These are phyloP conservation scores for Cairina moschata DNA, from an alignment of 2,113 vertebrate species.

Conservation along the genomic window DNA sequence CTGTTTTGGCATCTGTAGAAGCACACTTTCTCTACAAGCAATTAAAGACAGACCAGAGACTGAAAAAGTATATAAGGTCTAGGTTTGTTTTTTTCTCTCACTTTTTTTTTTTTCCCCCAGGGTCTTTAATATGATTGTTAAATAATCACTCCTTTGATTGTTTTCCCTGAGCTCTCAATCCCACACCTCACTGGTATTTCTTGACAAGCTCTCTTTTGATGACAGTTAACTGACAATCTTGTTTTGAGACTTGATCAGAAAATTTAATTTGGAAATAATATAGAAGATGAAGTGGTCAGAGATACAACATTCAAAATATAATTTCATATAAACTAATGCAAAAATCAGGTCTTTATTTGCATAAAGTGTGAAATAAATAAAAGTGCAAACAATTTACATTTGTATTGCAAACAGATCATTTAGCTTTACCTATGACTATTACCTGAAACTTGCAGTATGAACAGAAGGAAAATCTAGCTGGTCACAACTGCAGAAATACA, in stretches of 20 bases:
- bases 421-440: not conserved
- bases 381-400: not conserved
- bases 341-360: not conserved
- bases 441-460: not conserved
- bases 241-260: not conserved
- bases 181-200: not conserved
- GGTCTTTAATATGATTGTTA: not conserved
- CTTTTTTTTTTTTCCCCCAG: not conserved
- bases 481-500: not conserved
- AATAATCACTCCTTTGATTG: rapidly evolving
- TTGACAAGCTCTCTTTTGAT: not conserved
- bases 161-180: not conserved
- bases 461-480: not conserved
- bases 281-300: not conserved
- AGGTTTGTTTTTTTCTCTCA: not conserved
- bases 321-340: not conserved
- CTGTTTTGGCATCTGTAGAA: not conserved
- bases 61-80: not conserved
- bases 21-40: not conserved
- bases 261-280: not conserved
- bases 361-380: not conserved
- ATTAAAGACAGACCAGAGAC: not conserved
- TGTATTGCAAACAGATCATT: not conserved
- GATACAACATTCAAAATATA: not conserved
- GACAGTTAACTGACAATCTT: not conserved